Percentiles rank a stretch among this genome's conserved stretches.
Conservation (phyloP, 2,888 invertebrate genomes). For the Gibbula magus region DNA sequence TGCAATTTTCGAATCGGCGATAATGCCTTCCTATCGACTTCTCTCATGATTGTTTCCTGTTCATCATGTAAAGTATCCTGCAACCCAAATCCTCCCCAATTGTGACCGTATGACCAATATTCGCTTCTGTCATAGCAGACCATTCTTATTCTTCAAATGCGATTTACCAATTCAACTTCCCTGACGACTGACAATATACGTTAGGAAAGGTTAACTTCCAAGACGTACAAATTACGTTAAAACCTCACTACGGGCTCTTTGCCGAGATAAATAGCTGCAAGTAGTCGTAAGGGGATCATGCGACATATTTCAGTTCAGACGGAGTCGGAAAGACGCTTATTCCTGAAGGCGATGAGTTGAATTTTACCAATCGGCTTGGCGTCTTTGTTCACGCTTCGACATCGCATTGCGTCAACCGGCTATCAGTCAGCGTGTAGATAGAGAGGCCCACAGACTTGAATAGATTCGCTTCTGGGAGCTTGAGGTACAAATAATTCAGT, state of each 20-base stretch:
- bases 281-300: constrained; percentile 16
- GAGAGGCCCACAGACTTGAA: constrained; percentile 10
- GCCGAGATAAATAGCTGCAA: constrained; percentile 14
- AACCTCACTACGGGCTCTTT: constrained; percentile 11
- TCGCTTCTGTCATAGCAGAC: constrained; percentile 19
- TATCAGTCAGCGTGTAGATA: constrained; percentile 21
- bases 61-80: constrained; percentile 18
- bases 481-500: constrained; percentile 25
- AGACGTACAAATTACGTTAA: constrained; percentile 28
- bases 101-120: constrained; percentile 6
- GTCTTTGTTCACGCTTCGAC: constrained; percentile 2
- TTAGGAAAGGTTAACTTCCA: constrained; percentile 22
- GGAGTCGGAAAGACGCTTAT: constrained; percentile 24
- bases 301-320: constrained; percentile 16
- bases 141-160: constrained; percentile 24
- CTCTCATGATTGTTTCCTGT: constrained; percentile 10
- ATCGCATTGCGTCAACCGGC: neutral
- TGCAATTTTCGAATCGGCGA: constrained; percentile 18
- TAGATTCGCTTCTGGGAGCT: neutral
- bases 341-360: neutral
- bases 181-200: constrained; percentile 5
- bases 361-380: constrained; percentile 22
- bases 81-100: neutral
- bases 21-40: constrained; percentile 20
- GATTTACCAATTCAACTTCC: constrained; percentile 3